These are phyloP conservation scores for Poecilia velifera DNA, from an alignment of 2,797 vertebrate genomes.

Conservation along the genomic window DNA sequence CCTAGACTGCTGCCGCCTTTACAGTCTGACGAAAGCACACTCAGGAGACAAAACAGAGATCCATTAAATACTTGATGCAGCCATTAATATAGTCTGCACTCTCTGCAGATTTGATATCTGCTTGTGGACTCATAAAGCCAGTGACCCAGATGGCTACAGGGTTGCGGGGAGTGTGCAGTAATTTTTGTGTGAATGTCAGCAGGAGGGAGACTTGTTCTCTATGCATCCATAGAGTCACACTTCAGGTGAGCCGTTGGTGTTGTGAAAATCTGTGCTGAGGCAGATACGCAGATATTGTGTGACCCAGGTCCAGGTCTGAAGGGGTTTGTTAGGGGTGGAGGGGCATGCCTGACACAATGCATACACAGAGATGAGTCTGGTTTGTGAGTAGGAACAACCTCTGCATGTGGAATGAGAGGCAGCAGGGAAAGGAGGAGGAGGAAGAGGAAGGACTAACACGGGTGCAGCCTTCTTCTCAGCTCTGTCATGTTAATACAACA, in stretches of 20 bases:
- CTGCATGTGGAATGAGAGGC: conserved; percentile 69
- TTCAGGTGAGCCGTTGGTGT: conserved; percentile 39
- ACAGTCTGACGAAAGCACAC: conserved; percentile 19
- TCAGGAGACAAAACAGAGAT: conserved; percentile 38
- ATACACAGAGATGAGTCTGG: conserved; percentile 45
- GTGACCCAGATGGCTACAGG: conserved; percentile 52
- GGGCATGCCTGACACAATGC: conserved; percentile 49
- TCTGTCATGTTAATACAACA: conserved; percentile 55
- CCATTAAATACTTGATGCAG: conserved; percentile 52
- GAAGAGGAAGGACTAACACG: conserved; percentile 36
- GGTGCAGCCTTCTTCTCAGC: conserved; percentile 47
- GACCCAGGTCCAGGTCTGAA: conserved; percentile 43
- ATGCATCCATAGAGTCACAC: conserved; percentile 10
- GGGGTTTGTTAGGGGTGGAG: conserved; percentile 23
- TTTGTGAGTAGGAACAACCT: conserved; percentile 54
- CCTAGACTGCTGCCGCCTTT: not conserved
- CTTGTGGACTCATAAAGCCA: conserved; percentile 43
- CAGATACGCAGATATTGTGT: conserved; percentile 17
- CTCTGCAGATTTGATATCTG: conserved; percentile 37
- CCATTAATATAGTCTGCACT: conserved; percentile 39
- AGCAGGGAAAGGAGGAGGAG: conserved; percentile 43
- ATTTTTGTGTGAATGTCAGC: conserved; percentile 46
- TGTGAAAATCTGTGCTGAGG: conserved; percentile 35
- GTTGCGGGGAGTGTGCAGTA: conserved; percentile 31
- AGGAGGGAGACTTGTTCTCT: not conserved